A percentile compares a stretch with the other conserved stretches of the same genome.
phyloP scores from a whole-genome alignment of 2,797 vertebrate genomes.

The Falco berigora region DNA sequence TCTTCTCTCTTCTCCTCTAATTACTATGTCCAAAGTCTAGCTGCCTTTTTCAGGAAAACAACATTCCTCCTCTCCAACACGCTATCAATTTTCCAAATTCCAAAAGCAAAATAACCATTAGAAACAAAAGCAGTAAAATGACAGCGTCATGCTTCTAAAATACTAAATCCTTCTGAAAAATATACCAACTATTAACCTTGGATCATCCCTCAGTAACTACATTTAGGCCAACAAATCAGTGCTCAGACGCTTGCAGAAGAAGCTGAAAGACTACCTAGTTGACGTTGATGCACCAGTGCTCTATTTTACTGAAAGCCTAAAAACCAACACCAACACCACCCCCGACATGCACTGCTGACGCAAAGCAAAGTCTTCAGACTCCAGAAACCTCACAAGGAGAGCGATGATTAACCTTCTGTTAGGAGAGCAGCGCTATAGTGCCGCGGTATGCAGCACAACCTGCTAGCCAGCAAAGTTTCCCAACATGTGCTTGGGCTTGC shows the following conservation, averaged over 20 bases:
- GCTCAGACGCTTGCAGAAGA: neutral
- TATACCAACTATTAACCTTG: neutral
- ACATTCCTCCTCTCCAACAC: neutral
- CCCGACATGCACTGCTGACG: rapidly evolving
- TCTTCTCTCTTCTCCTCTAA: neutral
- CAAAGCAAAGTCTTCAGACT: neutral
- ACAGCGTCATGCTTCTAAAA: neutral
- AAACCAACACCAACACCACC: neutral
- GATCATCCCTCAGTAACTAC: neutral
- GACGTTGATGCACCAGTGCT: neutral
- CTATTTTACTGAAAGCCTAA: neutral
- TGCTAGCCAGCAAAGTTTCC: neutral
- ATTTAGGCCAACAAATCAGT: neutral
- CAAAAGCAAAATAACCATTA: neutral
- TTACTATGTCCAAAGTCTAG: neutral
- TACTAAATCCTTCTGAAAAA: neutral
- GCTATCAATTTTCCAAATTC: neutral
- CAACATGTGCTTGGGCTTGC: neutral
- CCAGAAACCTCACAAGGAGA: neutral
- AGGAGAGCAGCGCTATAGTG: neutral
- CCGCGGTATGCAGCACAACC: neutral
- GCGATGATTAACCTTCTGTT: neutral
- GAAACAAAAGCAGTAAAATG: neutral
- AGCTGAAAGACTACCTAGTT: neutral
- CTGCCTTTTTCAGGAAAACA: neutral